Base-by-base conservation (phyloP, 2,113 vertebrate species). In the Megaceryle torquata region DNA sequence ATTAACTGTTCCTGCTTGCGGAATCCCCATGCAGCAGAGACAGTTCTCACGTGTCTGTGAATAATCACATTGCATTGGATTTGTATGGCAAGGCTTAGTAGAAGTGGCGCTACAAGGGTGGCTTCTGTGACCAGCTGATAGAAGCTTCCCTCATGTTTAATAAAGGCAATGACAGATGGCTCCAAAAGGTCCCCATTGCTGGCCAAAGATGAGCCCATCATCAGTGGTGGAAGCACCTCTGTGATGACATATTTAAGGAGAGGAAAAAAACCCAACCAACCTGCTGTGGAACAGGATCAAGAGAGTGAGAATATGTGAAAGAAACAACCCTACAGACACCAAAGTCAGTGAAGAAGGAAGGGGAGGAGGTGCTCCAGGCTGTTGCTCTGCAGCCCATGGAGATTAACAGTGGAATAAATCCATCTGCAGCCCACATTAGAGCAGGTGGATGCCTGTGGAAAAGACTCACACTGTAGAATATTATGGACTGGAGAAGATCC, bases 321-420 rank as follows among this genome's bases (percentile, higher is more conserved):
- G 11, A 1, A 54, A 16, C 10, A 39, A 2, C 5, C 6, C 67
- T 41, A 13, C 10, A 50, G 28, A 4, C 29, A 18, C 35, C 7
- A 22, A 19, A 5, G 18, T 29, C 6, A 9, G 11, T 10, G n/a
- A 18, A 50, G n/a, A 19, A 74, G 20, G 18, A 54, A 6, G 8
- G 15, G 20, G 14, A 76, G 14, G 35, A 50, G 12, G 15, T 43
- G 19, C 35, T 76, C 13, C 43, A 67, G 9, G 19, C 0, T 1
- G 9, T 0, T 1, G 31, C 11, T 9, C 33, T 33, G 24, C 22
- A 77, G 35, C 15, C 15, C 2, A 0, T 77, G 26, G 21, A 46
- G 12, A 12, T 10, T 3, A 5, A 31, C 0, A 4, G 31, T 14
- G 37, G 24, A 53, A 25, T 24, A 72, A 29, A 14, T 33, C 12